Base-by-base conservation (phyloP, 2,888 invertebrate genomes). In the Pandemis cinnamomeana region DNA sequence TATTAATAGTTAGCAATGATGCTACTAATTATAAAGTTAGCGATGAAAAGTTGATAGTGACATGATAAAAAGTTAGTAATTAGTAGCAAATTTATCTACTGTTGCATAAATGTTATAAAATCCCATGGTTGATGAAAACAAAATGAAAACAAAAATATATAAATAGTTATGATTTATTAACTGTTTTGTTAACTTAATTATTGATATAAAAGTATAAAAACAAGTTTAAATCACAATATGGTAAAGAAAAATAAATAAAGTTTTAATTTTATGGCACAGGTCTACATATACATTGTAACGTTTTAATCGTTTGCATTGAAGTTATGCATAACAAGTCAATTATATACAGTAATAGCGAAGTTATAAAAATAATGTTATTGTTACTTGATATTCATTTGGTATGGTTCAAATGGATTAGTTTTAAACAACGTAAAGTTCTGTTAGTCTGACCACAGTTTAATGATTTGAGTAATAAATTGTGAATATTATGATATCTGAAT, bases 61-160 rank as follows among this genome's bases (percentile, higher is more conserved):
- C 20, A 20, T 55, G 55, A 55, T 20, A 20, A 15, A 8, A 55
- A 8, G 55, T 55, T 55, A 55, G 55, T 55, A 55, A 7, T 10
- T 11, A 11, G 13, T 11, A 48, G 1, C 1, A 48, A 8, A 48
- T 5, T 11, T 13, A 48, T 48, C 1, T 48, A 8, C 11, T 48
- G 5, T 10, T 48, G 10, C 20, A 20, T 48, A 48, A 8, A 44
- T 44, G 8, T 8, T 7, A 7, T 5, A 44, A 44, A 44, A 44
- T 44, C 51, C 51, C 51, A 51, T 15, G 11, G 41, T 55, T 58
- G 53, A 68, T 20, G 46, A 27, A 68, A n/a, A 13, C 27, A 36
- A 51, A 55, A 55, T 55, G 15, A 55, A 55, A 55, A 55, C 55
- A 55, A 55, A 55, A 20, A 55, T 55, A 20, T 55, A 55, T 55